Conservation (phyloP, 2,113 vertebrate species). For the Oryzias melastigma region DNA sequence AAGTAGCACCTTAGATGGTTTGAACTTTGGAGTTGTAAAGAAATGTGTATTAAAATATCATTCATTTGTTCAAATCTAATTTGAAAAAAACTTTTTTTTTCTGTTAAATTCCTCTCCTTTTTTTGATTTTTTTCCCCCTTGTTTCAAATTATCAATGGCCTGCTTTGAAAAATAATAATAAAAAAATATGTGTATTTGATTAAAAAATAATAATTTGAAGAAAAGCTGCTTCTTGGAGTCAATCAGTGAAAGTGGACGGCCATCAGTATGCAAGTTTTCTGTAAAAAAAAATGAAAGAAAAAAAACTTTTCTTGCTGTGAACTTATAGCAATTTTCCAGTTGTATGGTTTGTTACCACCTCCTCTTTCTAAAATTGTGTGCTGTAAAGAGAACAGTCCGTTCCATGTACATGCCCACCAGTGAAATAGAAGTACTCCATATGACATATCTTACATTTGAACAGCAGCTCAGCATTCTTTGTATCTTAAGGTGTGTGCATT, state of each 20-base stretch:
- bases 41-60: constrained; percentile 68
- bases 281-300: constrained; percentile 20
- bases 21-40: constrained; percentile 74
- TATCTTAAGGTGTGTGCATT: constrained; percentile 95
- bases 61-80: constrained; percentile 68
- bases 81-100: constrained; percentile 57
- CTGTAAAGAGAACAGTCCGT: constrained; percentile 72
- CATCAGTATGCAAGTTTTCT: constrained; percentile 79
- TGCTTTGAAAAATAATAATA: constrained; percentile 63
- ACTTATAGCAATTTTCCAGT: constrained; percentile 95
- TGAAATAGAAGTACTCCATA: constrained; percentile 88
- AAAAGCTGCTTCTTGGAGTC: constrained; percentile 75
- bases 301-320: constrained; percentile 85
- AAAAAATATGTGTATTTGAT: constrained; percentile 55
- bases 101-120: neutral
- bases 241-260: constrained; percentile 72
- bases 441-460: constrained; percentile 91
- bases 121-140: constrained; percentile 15
- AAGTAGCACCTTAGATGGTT: constrained; percentile 87
- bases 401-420: constrained; percentile 85
- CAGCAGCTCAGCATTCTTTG: constrained; percentile 94
- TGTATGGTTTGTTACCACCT: constrained; percentile 94
- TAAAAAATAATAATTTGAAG: constrained; percentile 43
- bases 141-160: constrained; percentile 43
- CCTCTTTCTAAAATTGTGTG: constrained; percentile 78